phyloP scores from a whole-genome alignment of 2,113 vertebrate species.

The Gallinago jamesoni region DNA sequence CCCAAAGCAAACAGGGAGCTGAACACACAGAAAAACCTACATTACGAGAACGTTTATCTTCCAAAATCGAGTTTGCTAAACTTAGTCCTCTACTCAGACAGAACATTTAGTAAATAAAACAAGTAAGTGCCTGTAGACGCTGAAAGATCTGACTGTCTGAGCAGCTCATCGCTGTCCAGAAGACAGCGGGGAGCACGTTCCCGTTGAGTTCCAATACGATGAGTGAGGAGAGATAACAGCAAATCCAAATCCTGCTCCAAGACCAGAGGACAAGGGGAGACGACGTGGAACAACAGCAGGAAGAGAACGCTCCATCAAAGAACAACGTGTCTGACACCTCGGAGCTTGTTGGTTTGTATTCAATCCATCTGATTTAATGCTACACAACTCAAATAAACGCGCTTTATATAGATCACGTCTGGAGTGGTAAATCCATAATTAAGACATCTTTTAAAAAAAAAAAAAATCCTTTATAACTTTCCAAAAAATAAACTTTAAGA shows the following conservation, averaged over 20 bases:
- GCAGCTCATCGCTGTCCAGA: neutral
- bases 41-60: neutral
- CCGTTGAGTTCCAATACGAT: neutral
- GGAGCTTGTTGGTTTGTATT: neutral
- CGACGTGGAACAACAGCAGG: neutral
- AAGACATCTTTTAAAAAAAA: neutral
- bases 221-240: neutral
- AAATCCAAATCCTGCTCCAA: neutral
- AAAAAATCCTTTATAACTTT: neutral
- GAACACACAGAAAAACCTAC: neutral
- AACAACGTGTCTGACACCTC: no score
- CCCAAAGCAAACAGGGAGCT: neutral
- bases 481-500: neutral
- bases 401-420: neutral
- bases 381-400: neutral
- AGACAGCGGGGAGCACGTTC: neutral
- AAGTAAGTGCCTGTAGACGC: neutral
- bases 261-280: neutral
- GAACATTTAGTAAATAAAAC: neutral
- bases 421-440: neutral
- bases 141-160: neutral
- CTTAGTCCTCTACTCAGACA: neutral
- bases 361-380: neutral
- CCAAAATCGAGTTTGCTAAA: neutral
- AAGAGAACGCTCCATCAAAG: neutral